Evolutionary conservation across 1,140 invertebrate species (phyloP), one percentile per base, ranked within the genome.

Genomic region (Drosophila carrolli): DNA sequence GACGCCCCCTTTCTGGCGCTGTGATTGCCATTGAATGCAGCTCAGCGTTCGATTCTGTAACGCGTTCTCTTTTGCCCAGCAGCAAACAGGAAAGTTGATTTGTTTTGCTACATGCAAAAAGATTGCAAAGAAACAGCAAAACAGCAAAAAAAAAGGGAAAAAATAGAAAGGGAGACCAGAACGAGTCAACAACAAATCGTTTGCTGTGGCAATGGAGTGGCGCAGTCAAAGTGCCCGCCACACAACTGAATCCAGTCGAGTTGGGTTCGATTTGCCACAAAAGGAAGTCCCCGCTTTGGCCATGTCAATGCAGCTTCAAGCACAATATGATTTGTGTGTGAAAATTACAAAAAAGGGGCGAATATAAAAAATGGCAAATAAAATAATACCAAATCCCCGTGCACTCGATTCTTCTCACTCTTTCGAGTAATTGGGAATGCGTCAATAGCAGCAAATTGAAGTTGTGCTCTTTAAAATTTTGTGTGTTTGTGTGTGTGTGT

Each of bases 61-160:
- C 58, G 73, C 75, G 58, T 48, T 77, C 73, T 61, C 62, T 48
- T 72, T 61, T 56, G 71, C 47, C 63, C 72, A 60, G 65, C 56
- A 60, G 65, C 58, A 48, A 78, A 76, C 51, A 78, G 74, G 38
- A 86, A 85, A 82, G 68, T 86, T 85, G 78, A 85, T 85, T 85
- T 82, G 75, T 88, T 85, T 88, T 78, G 83, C 75, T 71, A 75
- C 73, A 85, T 85, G 74, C 73, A 85, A 85, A 77, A 77, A 75
- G 77, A 73, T 73, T 66, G 66, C 71, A 72, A 16, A 59, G 29
- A 14, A 50, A 57, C n/a, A 27, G 23, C 16, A 38, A n/a, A 40
- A 16, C 40, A 58, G 35, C 43, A 44, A n/a, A 29, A 16, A 48
- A 40, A 13, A 32, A 37, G 7, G 3, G 19, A 8, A 29, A 54